phyloP scores from a whole-genome alignment of 2,113 vertebrate species.

The Myotis brandtii region DNA sequence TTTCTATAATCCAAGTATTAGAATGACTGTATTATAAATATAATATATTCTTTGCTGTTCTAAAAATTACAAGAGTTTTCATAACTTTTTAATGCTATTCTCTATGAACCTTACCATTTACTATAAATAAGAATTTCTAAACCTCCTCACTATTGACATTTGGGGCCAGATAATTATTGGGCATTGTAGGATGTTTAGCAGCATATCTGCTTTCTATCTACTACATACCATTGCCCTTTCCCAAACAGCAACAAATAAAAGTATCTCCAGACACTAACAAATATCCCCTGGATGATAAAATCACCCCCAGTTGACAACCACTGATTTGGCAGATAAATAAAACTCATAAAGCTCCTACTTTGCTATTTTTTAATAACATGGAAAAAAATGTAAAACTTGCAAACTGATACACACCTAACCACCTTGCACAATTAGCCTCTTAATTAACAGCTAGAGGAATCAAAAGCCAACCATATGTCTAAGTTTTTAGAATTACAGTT shows the following conservation, averaged over 20 bases:
- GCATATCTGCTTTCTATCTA: background rate
- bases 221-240: too few relatives aligned
- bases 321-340: slow-evolving; percentile 28
- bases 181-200: background rate
- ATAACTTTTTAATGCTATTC: background rate
- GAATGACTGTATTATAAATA: background rate
- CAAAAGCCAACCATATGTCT: slow-evolving; percentile 73
- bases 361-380: slow-evolving; percentile 38
- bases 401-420: slow-evolving; percentile 61
- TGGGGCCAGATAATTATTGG: background rate
- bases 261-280: background rate
- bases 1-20: background rate
- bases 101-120: background rate
- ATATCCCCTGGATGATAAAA: background rate
- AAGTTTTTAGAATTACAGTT: slow-evolving; percentile 61
- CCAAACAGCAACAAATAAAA: background rate
- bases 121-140: background rate
- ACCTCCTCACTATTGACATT: background rate
- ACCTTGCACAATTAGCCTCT: slow-evolving; percentile 74
- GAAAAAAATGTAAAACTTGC: slow-evolving; percentile 32
- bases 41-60: slow-evolving; percentile 8
- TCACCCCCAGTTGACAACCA: background rate
- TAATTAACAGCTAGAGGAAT: slow-evolving; percentile 73
- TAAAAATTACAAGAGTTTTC: background rate
- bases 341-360: background rate